Evolutionary conservation across 2,797 vertebrate genomes (phyloP).

Genomic region (Lindbergichthys nudifrons): DNA sequence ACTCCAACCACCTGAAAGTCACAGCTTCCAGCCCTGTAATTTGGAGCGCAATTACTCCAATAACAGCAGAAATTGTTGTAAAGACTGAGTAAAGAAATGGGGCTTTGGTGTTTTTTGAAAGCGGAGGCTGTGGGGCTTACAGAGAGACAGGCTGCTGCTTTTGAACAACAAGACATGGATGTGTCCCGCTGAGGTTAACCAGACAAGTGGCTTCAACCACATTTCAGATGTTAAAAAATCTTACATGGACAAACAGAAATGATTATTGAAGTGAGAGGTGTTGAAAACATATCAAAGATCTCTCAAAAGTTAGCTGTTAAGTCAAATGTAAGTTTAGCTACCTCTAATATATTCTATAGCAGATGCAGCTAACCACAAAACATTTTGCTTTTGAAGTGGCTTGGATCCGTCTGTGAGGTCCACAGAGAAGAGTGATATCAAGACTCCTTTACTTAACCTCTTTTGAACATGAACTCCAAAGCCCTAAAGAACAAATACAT

Average conservation of each 20-base stretch:
- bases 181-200: conserved; percentile 76
- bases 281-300: conserved; percentile 22
- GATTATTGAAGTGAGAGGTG: conserved; percentile 25
- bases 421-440: conserved; percentile 9
- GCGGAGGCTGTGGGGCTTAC: conserved; percentile 33
- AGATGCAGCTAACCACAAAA: conserved; percentile 32
- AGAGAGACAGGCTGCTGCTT: conserved; percentile 47
- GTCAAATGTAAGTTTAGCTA: conserved; percentile 17
- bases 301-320: conserved; percentile 9
- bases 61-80: conserved; percentile 8
- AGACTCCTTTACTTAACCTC: conserved; percentile 30
- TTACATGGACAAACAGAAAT: conserved; percentile 45
- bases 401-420: conserved; percentile 11
- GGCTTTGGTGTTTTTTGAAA: conserved; percentile 12
- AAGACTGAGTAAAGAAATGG: conserved; percentile 2
- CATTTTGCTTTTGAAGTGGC: conserved; percentile 28
- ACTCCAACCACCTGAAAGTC: conserved; percentile 65
- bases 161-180: conserved; percentile 54
- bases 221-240: conserved; percentile 46
- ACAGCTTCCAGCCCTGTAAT: conserved; percentile 60
- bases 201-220: conserved; percentile 59
- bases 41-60: conserved; percentile 39
- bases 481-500: conserved; percentile 13
- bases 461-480: background rate
- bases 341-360: conserved; percentile 16